Base-by-base conservation (phyloP, 2,113 vertebrate genomes). In the Antigone vipio region DNA sequence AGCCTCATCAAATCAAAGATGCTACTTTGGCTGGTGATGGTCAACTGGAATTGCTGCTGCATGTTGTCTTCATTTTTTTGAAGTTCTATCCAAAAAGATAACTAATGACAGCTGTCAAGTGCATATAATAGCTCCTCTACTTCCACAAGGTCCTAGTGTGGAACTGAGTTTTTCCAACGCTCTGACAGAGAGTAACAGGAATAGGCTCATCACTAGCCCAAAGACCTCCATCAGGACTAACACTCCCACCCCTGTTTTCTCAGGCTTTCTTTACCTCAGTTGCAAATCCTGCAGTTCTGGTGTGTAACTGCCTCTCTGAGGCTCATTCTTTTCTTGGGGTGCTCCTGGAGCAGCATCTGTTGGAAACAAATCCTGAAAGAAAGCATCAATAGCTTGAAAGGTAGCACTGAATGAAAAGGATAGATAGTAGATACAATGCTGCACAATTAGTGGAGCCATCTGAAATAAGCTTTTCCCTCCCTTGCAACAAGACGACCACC, bases 321-420 rank as follows among this genome's bases (percentile, higher is more conserved):
- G 64, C 18, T 96, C 97, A 27, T 96, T 98, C 34, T 97, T 98
- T 87, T 99, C 99, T 90, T 99, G 99, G 15, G 99, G 99, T 19
- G 98, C 99, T 72, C 99, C 99, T 5, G 99, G 99, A 89, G 99
- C 98, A 40, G 98, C 98, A 49, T 99, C 98, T 69, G 95, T 93
- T 19, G 97, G 97, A 63, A 97, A 97, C 12, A 97, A 42, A 44
- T 96, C 98, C 99, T 99, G 95, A 34, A 94, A 88, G 32, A 88
- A 56, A 93, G 88, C 63, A 52, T 27, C 9, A 68, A 72, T 4
- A 29, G 52, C 52, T 53, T 53, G 52, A 53, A 29, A 81, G 73
- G 32, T 6, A 30, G 47, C 50, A 40, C n/a, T 12, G 58, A 74
- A 40, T 22, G 35, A 42, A 13, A 45, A 94, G 85, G 85, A 60